These are phyloP conservation scores for Chaenodraco wilsoni DNA, from an alignment of 2,797 vertebrate species.

Conservation along the genomic window DNA sequence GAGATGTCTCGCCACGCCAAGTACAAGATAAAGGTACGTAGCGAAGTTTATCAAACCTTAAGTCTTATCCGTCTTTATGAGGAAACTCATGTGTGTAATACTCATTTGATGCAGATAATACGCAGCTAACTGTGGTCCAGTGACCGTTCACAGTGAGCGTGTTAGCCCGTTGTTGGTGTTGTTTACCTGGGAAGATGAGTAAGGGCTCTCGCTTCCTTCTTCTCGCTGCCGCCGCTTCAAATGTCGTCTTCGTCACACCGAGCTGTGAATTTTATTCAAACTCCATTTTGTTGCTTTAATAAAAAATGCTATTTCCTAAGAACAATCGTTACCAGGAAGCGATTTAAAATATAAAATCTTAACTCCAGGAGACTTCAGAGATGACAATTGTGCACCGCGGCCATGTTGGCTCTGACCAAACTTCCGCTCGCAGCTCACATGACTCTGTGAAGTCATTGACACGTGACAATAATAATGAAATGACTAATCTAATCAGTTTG, in stretches of 20 bases:
- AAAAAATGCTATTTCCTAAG: neutral
- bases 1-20: too few relatives aligned
- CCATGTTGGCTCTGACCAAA: conserved; percentile 48
- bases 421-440: conserved; percentile 66
- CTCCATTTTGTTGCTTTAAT: conserved; percentile 4
- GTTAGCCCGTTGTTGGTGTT: conserved; percentile 4
- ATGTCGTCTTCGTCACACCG: neutral
- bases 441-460: conserved; percentile 12
- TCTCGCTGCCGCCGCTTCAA: neutral
- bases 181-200: conserved; percentile 67
- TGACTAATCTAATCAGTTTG: neutral
- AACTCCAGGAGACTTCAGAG: neutral
- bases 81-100: too few relatives aligned
- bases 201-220: conserved; percentile 26
- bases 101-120: neutral
- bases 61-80: too few relatives aligned
- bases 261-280: fast-evolving
- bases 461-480: conserved; percentile 36
- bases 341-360: neutral
- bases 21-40: too few relatives aligned
- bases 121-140: neutral
- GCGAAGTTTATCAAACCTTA: too few relatives aligned
- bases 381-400: conserved; percentile 19
- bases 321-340: fast-evolving
- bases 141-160: too few relatives aligned